Evolutionary conservation across 2,888 invertebrate genomes (phyloP).

Genomic region (Notocelia uddmanniana): DNA sequence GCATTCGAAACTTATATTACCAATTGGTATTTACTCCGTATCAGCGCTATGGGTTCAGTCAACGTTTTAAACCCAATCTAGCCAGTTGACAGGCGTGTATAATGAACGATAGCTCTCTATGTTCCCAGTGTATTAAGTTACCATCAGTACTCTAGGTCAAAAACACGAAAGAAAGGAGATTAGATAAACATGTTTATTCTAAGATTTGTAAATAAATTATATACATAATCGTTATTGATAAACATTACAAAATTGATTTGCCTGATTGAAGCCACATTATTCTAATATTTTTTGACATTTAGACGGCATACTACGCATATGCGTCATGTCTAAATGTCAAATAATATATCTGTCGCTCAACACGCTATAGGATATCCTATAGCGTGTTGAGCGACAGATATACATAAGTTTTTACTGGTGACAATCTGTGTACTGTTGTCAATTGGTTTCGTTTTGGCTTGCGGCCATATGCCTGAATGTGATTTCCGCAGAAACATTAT

Average conservation of each 20-base stretch:
- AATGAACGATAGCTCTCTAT: conserved; percentile 56
- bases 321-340: no score
- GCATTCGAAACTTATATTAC: conserved; percentile 35
- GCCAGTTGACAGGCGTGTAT: conserved; percentile 57
- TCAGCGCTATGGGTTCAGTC: conserved; percentile 50
- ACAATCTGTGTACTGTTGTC: conserved; percentile 34
- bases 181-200: no score
- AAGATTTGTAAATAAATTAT: background rate
- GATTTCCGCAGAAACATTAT: conserved; percentile 51
- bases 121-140: conserved; percentile 10
- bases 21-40: conserved; percentile 48
- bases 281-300: background rate
- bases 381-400: background rate
- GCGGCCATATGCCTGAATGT: conserved; percentile 56
- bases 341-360: no score
- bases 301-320: background rate
- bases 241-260: no score
- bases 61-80: conserved; percentile 57
- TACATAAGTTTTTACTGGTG: background rate
- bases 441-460: conserved; percentile 57
- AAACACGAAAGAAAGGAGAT: no score
- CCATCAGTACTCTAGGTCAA: background rate
- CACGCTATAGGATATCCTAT: no score
- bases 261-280: no score
- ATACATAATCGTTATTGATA: no score